These are phyloP conservation scores for Lepidurus couesii DNA, from an alignment of 1,140 invertebrate species.

Conservation along the genomic window DNA sequence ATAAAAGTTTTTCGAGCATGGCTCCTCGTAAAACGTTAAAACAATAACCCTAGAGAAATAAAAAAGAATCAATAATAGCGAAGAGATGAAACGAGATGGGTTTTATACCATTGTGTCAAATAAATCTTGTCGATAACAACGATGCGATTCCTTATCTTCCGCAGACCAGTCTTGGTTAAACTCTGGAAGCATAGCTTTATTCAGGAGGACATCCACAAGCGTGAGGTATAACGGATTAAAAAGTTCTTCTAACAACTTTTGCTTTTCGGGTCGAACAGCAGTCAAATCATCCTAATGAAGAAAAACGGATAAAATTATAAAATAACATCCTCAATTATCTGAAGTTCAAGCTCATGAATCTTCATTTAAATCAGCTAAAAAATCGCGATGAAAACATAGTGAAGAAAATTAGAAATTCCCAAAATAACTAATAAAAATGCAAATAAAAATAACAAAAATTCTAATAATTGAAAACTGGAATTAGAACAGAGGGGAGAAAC, in stretches of 20 bases:
- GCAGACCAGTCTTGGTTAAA: slow-evolving; percentile 49
- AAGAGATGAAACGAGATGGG: neutral
- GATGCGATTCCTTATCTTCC: slow-evolving; percentile 76
- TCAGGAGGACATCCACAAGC: slow-evolving; percentile 56
- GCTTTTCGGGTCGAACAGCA: slow-evolving; percentile 49
- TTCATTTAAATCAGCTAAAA: no score
- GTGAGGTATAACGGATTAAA: slow-evolving; percentile 61
- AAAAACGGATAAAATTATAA: neutral
- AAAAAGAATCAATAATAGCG: neutral
- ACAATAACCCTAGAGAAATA: slow-evolving; percentile 62
- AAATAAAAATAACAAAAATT: slow-evolving; percentile 24
- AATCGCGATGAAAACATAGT: no score
- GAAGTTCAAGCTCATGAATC: no score
- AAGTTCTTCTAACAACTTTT: slow-evolving; percentile 47
- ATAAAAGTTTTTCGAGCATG: slow-evolving; percentile 59
- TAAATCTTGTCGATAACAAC: slow-evolving; percentile 86
- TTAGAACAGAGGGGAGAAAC: slow-evolving; percentile 33
- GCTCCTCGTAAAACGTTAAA: slow-evolving; percentile 66
- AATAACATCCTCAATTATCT: neutral
- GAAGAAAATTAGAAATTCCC: no score
- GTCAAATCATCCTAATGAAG: slow-evolving; percentile 56
- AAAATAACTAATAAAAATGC: neutral
- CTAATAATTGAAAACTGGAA: slow-evolving; percentile 16
- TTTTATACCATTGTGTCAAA: slow-evolving; percentile 71
- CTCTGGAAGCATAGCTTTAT: slow-evolving; percentile 58